Conservation (phyloP, 2,797 vertebrate species). For the Megaceryle alcyon region DNA sequence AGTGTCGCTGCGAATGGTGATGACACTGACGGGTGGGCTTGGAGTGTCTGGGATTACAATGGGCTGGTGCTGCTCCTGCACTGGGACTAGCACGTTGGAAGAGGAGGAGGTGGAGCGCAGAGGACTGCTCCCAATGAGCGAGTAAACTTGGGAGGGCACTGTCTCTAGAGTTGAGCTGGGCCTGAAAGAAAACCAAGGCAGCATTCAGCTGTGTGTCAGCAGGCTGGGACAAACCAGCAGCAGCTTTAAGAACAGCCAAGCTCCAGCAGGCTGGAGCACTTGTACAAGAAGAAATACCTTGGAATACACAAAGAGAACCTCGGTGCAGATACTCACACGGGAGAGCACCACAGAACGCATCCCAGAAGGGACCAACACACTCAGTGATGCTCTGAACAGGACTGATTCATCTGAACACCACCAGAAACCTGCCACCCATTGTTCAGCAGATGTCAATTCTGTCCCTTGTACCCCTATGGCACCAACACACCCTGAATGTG, state of each 20-base stretch:
- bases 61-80: slow-evolving; percentile 87
- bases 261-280: not conserved
- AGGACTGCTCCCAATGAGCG: slow-evolving; percentile 84
- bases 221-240: not conserved
- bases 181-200: slow-evolving; percentile 72
- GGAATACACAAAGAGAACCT: not conserved
- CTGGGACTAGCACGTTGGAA: slow-evolving; percentile 82
- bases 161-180: slow-evolving; percentile 81
- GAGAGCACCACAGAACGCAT: fast-evolving
- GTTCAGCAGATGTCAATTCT: not conserved
- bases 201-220: not conserved
- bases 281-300: fast-evolving
- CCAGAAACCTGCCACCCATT: not conserved
- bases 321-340: not conserved
- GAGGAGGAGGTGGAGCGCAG: slow-evolving; percentile 81
- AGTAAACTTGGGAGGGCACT: slow-evolving; percentile 82
- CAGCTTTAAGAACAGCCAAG: not conserved
- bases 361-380: not conserved
- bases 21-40: slow-evolving; percentile 96
- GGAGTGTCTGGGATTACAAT: slow-evolving; percentile 98
- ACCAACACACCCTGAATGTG: not conserved
- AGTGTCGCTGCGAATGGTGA: slow-evolving; percentile 97
- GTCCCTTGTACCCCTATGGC: not conserved
- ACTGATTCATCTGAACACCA: not conserved
- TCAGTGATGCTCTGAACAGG: not conserved